These are phyloP conservation scores for Dasysyrphus albostriatus DNA, from an alignment of 2,888 invertebrate species.

Conservation along the genomic window DNA sequence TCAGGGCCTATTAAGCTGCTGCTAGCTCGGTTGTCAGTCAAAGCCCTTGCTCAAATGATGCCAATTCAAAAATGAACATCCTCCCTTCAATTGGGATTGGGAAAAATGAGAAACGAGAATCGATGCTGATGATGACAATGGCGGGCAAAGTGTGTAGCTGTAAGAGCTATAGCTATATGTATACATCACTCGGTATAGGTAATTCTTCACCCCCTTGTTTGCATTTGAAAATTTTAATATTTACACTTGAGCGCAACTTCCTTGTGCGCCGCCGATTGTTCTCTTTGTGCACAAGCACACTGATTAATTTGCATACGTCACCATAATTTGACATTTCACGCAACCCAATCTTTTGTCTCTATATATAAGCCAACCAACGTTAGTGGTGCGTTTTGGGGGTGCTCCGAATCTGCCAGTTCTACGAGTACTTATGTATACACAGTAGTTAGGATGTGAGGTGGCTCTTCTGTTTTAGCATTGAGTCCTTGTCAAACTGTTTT, in stretches of 20 bases:
- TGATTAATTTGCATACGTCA: conserved; percentile 77
- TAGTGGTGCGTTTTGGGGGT: conserved; percentile 25
- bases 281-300: conserved; percentile 72
- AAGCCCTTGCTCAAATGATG: conserved; percentile 30
- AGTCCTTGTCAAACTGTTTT: conserved; percentile 71
- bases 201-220: conserved; percentile 61
- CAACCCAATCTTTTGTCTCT: conserved; percentile 65
- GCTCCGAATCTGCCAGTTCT: neutral
- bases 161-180: neutral
- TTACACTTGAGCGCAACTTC: conserved; percentile 74
- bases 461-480: conserved; percentile 25
- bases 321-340: conserved; percentile 76
- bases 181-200: neutral
- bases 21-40: neutral
- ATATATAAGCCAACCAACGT: conserved; percentile 9
- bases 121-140: conserved; percentile 18
- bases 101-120: conserved; percentile 25
- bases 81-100: conserved; percentile 32
- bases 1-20: conserved; percentile 5
- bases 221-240: conserved; percentile 73
- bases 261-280: conserved; percentile 70
- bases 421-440: neutral
- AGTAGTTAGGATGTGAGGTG: conserved; percentile 2
- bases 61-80: conserved; percentile 66
- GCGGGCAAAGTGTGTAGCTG: neutral